These are phyloP conservation scores for Neofelis nebulosa DNA, from an alignment of 2,113 vertebrate species.

Conservation along the genomic window DNA sequence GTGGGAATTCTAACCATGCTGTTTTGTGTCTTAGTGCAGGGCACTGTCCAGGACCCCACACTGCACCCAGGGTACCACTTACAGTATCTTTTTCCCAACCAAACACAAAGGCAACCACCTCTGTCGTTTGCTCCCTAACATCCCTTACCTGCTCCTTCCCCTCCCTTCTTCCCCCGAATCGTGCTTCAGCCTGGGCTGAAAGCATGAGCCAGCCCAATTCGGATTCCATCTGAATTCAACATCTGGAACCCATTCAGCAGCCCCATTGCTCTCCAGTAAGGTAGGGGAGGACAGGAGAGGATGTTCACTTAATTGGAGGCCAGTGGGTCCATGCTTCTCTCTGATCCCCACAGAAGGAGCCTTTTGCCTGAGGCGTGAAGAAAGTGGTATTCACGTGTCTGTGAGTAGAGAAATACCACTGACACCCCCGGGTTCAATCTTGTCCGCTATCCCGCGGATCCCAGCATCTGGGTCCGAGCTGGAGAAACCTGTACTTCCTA, in stretches of 20 bases:
- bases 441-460: background rate
- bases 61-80: background rate
- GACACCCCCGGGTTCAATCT: background rate
- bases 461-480: background rate
- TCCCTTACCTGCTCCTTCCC: background rate
- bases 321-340: conserved; percentile 8
- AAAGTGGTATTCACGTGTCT: background rate
- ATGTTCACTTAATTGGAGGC: conserved; percentile 71
- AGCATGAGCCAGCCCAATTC: conserved; percentile 23
- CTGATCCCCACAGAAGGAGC: conserved; percentile 34
- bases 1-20: background rate
- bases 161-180: background rate
- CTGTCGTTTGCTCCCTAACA: background rate
- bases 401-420: background rate
- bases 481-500: background rate
- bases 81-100: background rate
- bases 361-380: background rate
- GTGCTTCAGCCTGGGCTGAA: conserved; percentile 56
- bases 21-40: background rate
- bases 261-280: conserved; percentile 73
- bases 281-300: conserved; percentile 59
- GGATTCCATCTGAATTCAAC: conserved; percentile 66
- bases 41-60: background rate
- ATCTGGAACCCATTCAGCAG: conserved; percentile 84
- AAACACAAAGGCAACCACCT: background rate